phyloP scores from a whole-genome alignment of 2,797 vertebrate species.

The Tiaroga cobitis region DNA sequence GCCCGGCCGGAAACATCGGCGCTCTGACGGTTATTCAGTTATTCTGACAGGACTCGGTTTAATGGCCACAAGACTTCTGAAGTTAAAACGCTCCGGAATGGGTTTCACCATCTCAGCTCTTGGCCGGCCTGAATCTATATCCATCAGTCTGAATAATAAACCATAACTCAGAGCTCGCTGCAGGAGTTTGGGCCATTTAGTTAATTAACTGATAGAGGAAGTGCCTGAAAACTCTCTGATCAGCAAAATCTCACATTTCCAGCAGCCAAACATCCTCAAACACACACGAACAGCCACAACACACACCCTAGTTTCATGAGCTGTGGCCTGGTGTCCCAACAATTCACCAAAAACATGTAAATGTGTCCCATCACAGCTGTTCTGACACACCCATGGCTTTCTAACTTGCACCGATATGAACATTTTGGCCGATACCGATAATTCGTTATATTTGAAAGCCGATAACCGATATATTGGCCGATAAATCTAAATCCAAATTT shows the following conservation, averaged over 20 bases:
- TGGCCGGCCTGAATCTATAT: constrained; percentile 32
- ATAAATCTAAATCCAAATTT: no score
- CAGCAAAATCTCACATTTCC: constrained; percentile 13
- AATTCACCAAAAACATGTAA: no score
- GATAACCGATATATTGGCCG: no score
- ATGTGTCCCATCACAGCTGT: neutral
- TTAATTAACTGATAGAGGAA: constrained; percentile 35
- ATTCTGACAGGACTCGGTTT: constrained; percentile 62
- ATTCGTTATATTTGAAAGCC: no score
- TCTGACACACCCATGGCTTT: neutral
- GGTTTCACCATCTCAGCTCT: constrained; percentile 3
- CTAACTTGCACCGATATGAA: neutral
- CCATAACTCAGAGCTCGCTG: constrained; percentile 23
- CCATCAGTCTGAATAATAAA: constrained; percentile 38
- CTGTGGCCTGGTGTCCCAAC: neutral
- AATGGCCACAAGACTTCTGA: neutral
- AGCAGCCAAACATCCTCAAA: neutral
- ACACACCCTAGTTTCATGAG: neutral
- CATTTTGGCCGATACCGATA: no score
- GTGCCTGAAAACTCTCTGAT: neutral
- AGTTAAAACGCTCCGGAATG: neutral
- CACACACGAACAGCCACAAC: neutral
- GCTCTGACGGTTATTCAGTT: constrained; percentile 62
- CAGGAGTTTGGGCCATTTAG: constrained; percentile 21
- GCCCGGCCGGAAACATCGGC: constrained; percentile 52